phyloP scores from a whole-genome alignment of 1,140 invertebrate species.

The Aleiodes sp. region DNA sequence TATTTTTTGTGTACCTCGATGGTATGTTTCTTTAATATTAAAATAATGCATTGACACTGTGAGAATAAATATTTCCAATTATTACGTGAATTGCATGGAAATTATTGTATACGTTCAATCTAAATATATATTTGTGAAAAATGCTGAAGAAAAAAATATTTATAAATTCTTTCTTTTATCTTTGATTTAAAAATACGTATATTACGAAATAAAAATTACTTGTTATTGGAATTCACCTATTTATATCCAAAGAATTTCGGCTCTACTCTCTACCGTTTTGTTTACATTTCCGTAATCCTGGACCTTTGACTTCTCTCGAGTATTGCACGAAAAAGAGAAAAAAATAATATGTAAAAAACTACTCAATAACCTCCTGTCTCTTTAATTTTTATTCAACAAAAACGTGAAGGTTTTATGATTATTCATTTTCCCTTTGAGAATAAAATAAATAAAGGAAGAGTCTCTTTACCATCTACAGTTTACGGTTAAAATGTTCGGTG shows the following conservation, averaged over 20 bases:
- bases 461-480: background rate
- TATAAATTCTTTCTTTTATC: too few relatives aligned
- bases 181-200: too few relatives aligned
- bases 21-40: background rate
- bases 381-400: background rate
- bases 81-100: background rate
- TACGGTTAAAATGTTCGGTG: background rate
- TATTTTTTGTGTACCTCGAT: background rate
- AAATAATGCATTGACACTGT: background rate
- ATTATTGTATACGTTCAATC: too few relatives aligned
- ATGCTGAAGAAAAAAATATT: background rate
- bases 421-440: background rate
- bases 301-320: too few relatives aligned
- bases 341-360: too few relatives aligned
- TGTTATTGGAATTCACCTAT: too few relatives aligned
- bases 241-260: background rate
- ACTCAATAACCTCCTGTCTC: background rate
- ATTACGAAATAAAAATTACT: too few relatives aligned
- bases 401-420: background rate
- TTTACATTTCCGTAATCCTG: too few relatives aligned
- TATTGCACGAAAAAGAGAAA: background rate
- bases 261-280: too few relatives aligned
- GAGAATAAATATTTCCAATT: background rate
- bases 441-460: background rate
- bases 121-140: background rate